These are phyloP conservation scores for Antheraea pernyi DNA, from an alignment of 1,140 invertebrate genomes.

Conservation along the genomic window DNA sequence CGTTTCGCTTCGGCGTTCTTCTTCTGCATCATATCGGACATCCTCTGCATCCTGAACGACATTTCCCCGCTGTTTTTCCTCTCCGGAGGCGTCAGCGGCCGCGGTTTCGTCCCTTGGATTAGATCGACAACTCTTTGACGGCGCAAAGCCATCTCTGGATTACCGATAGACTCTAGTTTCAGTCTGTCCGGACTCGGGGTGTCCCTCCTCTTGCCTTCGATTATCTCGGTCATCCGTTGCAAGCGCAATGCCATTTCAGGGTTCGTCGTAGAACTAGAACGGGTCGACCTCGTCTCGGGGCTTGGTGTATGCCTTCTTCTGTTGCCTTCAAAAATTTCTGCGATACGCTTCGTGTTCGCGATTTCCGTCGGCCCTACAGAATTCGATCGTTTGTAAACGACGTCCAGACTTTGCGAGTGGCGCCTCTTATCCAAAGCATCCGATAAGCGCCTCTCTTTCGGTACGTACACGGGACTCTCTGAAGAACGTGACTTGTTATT, in stretches of 20 bases:
- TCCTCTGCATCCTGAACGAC: slow-evolving; percentile 55
- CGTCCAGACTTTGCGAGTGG: slow-evolving; percentile 47
- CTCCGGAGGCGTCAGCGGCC: slow-evolving; percentile 29
- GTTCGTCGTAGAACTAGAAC: slow-evolving; percentile 42
- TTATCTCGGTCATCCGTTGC: slow-evolving; percentile 60
- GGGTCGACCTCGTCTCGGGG: slow-evolving; percentile 38
- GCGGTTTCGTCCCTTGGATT: slow-evolving; percentile 45
- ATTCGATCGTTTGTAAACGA: slow-evolving; percentile 41
- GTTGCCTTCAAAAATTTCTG: slow-evolving; percentile 51
- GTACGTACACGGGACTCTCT: slow-evolving; percentile 21
- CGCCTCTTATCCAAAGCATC: slow-evolving; percentile 31
- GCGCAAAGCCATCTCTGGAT: slow-evolving; percentile 53
- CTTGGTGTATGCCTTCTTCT: slow-evolving; percentile 47
- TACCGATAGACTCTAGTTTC: slow-evolving; percentile 48
- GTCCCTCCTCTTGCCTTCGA: slow-evolving; percentile 53
- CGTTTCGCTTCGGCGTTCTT: slow-evolving; percentile 41
- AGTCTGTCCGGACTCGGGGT: slow-evolving; percentile 51
- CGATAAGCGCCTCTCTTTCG: slow-evolving; percentile 5
- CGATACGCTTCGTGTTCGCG: slow-evolving; percentile 52
- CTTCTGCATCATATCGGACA: slow-evolving; percentile 60
- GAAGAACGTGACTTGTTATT: slow-evolving; percentile 18
- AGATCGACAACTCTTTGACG: slow-evolving; percentile 52
- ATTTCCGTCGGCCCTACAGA: slow-evolving; percentile 48
- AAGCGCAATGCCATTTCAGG: slow-evolving; percentile 51
- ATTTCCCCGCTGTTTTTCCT: slow-evolving; percentile 49